Evolutionary conservation across 2,797 vertebrate species (phyloP).

Genomic region (Erithacus rubecula): DNA sequence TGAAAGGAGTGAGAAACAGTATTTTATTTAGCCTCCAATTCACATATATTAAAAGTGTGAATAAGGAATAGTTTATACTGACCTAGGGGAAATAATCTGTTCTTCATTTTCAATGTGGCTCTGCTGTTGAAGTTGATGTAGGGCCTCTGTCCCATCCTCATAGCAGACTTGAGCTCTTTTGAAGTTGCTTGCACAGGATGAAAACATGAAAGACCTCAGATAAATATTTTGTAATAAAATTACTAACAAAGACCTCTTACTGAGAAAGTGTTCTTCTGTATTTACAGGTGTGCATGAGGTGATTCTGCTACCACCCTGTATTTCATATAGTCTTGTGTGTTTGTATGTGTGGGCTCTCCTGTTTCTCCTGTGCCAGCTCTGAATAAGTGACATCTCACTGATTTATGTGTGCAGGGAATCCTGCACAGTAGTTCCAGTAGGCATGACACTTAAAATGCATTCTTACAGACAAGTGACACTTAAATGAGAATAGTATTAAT

Average conservation of each 20-base stretch:
- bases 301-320: background rate
- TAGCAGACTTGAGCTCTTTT: background rate
- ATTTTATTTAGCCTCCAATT: background rate
- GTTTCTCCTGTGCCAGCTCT: background rate
- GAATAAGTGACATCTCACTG: background rate
- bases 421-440: background rate
- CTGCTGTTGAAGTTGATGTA: background rate
- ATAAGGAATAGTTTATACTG: background rate
- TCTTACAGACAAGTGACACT: background rate
- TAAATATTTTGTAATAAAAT: background rate
- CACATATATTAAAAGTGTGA: background rate
- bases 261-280: background rate
- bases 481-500: slow-evolving; percentile 4
- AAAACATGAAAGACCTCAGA: background rate
- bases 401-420: background rate
- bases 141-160: background rate
- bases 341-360: background rate
- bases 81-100: background rate
- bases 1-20: background rate
- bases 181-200: background rate
- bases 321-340: background rate
- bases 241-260: background rate
- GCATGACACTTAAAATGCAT: background rate
- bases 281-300: background rate
- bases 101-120: background rate